A percentile compares a stretch with the other conserved stretches of the same genome.
phyloP scores from a whole-genome alignment of 2,797 vertebrate species.

The Siniperca obscura region DNA sequence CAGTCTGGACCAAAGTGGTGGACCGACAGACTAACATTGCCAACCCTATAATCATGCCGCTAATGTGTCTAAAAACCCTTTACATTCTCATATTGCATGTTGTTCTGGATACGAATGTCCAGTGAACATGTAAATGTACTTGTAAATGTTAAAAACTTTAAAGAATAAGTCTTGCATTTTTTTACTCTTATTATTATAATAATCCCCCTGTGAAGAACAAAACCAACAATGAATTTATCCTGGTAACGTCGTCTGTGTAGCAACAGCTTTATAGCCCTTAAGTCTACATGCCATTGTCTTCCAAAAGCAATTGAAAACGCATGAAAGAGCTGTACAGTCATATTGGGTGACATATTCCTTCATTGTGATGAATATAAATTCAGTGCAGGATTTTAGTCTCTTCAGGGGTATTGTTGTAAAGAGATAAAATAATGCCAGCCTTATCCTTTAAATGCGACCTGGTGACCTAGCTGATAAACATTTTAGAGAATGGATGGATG shows the following conservation, averaged over 20 bases:
- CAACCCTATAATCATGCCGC: background rate
- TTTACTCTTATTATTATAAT: background rate
- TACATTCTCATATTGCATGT: background rate
- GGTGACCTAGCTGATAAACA: background rate
- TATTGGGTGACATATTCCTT: background rate
- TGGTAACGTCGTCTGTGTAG: background rate
- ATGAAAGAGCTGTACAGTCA: background rate
- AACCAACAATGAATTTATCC: background rate
- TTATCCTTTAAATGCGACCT: conserved; percentile 10
- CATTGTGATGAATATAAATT: conserved; percentile 12
- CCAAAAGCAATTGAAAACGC: background rate
- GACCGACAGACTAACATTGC: background rate
- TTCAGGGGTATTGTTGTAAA: conserved; percentile 4
- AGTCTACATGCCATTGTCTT: background rate
- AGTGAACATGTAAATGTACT: background rate
- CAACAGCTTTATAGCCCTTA: background rate
- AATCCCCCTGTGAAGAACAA: background rate
- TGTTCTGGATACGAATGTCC: background rate
- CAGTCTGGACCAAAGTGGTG: background rate
- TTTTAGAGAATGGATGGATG: background rate
- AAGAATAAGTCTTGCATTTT: background rate
- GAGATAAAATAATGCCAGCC: conserved; percentile 1
- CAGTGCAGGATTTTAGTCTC: background rate
- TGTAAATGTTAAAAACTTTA: background rate
- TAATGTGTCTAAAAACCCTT: background rate